Percentiles rank a stretch among this genome's conserved stretches.
phyloP scores from a whole-genome alignment of 2,888 invertebrate species.

The Sphaeridia pumilis region DNA sequence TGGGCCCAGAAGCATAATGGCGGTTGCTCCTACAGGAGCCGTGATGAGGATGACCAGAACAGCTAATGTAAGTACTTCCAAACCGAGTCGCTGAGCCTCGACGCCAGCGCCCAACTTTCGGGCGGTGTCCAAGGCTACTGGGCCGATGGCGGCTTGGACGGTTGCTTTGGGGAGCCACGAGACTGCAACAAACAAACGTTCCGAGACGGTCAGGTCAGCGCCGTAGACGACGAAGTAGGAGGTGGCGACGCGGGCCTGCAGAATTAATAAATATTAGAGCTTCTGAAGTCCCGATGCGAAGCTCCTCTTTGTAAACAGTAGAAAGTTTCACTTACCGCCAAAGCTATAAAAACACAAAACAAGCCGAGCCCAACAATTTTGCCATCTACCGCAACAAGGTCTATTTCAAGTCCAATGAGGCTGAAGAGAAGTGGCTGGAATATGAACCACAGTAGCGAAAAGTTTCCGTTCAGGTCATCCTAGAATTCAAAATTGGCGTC shows the following conservation, averaged over 20 bases:
- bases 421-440: slow-evolving; percentile 46
- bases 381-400: slow-evolving; percentile 37
- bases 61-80: slow-evolving; percentile 40
- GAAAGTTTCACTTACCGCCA: slow-evolving; percentile 36
- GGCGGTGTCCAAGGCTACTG: slow-evolving; percentile 50
- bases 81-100: slow-evolving; percentile 18
- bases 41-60: slow-evolving; percentile 42
- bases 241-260: slow-evolving; percentile 50
- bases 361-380: slow-evolving; percentile 39
- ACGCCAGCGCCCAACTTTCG: slow-evolving; percentile 38
- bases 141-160: slow-evolving; percentile 54
- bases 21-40: slow-evolving; percentile 41
- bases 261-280: no score
- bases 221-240: slow-evolving; percentile 60
- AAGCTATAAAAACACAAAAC: slow-evolving; percentile 39
- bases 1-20: slow-evolving; percentile 38
- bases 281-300: not conserved
- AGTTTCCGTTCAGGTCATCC: slow-evolving; percentile 37
- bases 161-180: slow-evolving; percentile 49
- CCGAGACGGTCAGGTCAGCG: slow-evolving; percentile 39
- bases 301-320: no score
- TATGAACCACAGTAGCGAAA: slow-evolving; percentile 42
- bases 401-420: slow-evolving; percentile 45
- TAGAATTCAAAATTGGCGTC: no score
- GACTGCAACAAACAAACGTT: slow-evolving; percentile 44